Evolutionary conservation across 2,888 invertebrate genomes (phyloP), one percentile per base, ranked within the genome.

Genomic region (Macrophya alboannulata): DNA sequence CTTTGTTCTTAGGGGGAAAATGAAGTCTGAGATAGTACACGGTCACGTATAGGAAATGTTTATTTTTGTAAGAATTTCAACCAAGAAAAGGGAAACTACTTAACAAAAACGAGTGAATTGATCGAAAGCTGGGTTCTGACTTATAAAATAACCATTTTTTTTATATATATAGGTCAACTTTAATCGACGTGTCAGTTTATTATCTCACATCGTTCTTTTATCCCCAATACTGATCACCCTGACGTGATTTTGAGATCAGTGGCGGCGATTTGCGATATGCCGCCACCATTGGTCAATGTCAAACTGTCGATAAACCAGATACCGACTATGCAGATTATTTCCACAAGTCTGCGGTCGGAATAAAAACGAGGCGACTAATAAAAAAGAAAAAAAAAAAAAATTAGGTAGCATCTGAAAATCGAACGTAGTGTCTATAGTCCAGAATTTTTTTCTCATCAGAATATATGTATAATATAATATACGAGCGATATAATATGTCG

Each of bases 241-340:
- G 55, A 55, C 55, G 55, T n/a, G 55, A n/a, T 55, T 55, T 8
- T 55, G 15, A 3, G 15, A 17, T 12, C 12, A 17, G 15, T 55
- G 15, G 12, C 55, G 55, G 55, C 55, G n/a, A n/a, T 17, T 55
- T 55, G 15, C 55, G n/a, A n/a, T 55, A 17, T 55, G n/a, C 9
- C 31, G 9, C 55, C 21, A 65, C 25, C 25, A 40, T 81, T 62
- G 81, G 81, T 81, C 81, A 81, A 81, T 81, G 43, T 62, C 81
- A 59, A 43, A 43, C 43, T 59, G 5, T 43, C 43, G 25, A 62
- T 81, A 10, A 74, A 15, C 45, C 21, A 31, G 45, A 74, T 45
- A n/a, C n/a, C 21, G 43, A 74, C 72, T 43, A 25, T 45, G 72
- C 21, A 74, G 21, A 74, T 74, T 8, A 74, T 40, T 45, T 21